Percentiles rank a stretch among this genome's conserved stretches.
Evolutionary conservation across 2,888 invertebrate species (phyloP).

Genomic region (Agrotis segetum): DNA sequence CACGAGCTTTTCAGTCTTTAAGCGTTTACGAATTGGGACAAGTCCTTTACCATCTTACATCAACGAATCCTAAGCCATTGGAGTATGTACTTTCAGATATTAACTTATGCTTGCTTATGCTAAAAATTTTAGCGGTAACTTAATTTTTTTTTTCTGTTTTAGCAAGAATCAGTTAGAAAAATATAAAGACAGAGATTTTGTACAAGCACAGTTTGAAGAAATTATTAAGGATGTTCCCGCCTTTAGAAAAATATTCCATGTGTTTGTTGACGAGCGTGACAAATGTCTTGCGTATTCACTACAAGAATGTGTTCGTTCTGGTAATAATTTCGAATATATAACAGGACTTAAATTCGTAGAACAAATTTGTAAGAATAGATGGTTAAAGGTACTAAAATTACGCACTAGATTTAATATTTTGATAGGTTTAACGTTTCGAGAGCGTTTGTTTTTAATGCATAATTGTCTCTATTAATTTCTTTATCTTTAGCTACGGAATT

Average conservation of each 20-base stretch:
- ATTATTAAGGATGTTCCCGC: slow-evolving; percentile 87
- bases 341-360: not conserved
- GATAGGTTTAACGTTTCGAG: too few species aligned
- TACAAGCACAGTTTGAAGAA: slow-evolving; percentile 87
- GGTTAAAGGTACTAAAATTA: not conserved
- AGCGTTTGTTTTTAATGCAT: too few species aligned
- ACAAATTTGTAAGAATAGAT: too few species aligned
- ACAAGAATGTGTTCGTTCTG: slow-evolving; percentile 86
- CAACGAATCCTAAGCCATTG: slow-evolving; percentile 82
- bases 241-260: slow-evolving; percentile 88
- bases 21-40: slow-evolving; percentile 86
- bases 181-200: slow-evolving; percentile 86
- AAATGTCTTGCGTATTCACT: slow-evolving; percentile 86
- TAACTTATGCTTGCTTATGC: not conserved
- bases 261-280: slow-evolving; percentile 88
- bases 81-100: slow-evolving; percentile 74
- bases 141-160: slow-evolving; percentile 49
- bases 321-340: slow-evolving; percentile 66
- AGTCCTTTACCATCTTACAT: slow-evolving; percentile 85
- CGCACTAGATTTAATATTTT: not conserved
- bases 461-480: too few species aligned
- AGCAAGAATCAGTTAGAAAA: slow-evolving; percentile 83
- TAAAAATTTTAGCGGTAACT: not conserved
- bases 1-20: slow-evolving; percentile 86
- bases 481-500: too few species aligned